Evolutionary conservation across 2,888 invertebrate genomes (phyloP).

Genomic region (Cerastoderma edule): DNA sequence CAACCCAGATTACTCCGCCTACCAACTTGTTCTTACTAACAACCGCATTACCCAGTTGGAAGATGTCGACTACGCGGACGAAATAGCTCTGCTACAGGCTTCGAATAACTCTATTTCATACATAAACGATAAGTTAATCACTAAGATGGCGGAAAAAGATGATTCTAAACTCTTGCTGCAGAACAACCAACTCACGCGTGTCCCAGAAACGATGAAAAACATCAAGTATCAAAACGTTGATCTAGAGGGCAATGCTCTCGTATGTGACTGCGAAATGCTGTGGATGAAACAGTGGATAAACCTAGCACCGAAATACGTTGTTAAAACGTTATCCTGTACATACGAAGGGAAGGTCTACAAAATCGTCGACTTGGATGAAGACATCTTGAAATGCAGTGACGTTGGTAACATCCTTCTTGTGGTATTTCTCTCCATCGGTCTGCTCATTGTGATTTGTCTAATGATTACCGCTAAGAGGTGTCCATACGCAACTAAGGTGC

Average conservation of each 20-base stretch:
- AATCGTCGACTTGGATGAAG: constrained; percentile 50
- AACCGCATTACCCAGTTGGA: constrained; percentile 44
- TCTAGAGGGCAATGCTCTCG: constrained; percentile 43
- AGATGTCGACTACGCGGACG: constrained; percentile 35
- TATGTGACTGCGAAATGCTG: constrained; percentile 54
- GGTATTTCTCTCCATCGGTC: constrained; percentile 45
- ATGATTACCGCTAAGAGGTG: constrained; percentile 62
- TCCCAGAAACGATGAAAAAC: constrained; percentile 54
- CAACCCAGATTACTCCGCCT: constrained; percentile 29
- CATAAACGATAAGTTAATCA: constrained; percentile 35
- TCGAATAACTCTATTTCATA: constrained; percentile 39
- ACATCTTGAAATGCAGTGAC: constrained; percentile 51
- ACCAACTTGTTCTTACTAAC: constrained; percentile 43
- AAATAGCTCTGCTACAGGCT: constrained; percentile 33
- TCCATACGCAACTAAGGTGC: constrained; percentile 66
- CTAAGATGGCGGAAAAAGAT: constrained; percentile 37
- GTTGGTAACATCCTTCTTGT: constrained; percentile 52
- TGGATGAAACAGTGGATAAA: constrained; percentile 64
- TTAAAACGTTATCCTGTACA: constrained; percentile 46
- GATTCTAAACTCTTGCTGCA: neutral
- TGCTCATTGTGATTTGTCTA: constrained; percentile 45
- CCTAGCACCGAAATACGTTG: constrained; percentile 37
- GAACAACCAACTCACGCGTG: constrained; percentile 46
- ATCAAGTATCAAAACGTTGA: constrained; percentile 38
- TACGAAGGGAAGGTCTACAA: constrained; percentile 42